Conservation (phyloP, 2,113 vertebrate genomes). For the Corythornis vintsioides region DNA sequence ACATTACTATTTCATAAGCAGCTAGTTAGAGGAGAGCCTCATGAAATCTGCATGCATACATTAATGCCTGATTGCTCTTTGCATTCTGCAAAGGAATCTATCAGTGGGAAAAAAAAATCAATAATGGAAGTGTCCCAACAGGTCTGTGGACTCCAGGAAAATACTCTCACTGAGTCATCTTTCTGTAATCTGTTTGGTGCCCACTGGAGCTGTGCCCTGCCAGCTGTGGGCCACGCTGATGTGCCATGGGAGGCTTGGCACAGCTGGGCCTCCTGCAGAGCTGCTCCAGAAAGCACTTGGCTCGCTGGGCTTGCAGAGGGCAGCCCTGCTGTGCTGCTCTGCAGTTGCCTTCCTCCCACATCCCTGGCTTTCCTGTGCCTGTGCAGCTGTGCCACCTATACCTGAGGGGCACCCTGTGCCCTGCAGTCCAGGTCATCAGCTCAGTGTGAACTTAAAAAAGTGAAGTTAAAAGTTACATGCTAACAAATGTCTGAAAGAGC, state of each 20-base stretch:
- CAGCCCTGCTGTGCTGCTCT: background rate
- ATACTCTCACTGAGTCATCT: background rate
- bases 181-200: background rate
- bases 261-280: background rate
- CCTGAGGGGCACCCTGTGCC: background rate
- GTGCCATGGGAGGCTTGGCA: background rate
- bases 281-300: background rate
- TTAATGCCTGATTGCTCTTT: constrained; percentile 9
- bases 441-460: fast-evolving
- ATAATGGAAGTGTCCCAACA: background rate
- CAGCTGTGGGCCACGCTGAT: background rate
- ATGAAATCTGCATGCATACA: constrained; percentile 7
- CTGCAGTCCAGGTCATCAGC: background rate
- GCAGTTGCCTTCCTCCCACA: background rate
- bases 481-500: background rate
- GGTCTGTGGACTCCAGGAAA: background rate
- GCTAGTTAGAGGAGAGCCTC: constrained; percentile 6
- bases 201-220: background rate
- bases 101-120: background rate
- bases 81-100: background rate
- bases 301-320: fast-evolving
- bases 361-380: fast-evolving
- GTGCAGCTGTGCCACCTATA: fast-evolving
- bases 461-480: background rate
- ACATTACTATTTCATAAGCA: constrained; percentile 24